These are phyloP conservation scores for Muntiacus reevesi DNA, from an alignment of 2,113 vertebrate genomes.

Conservation along the genomic window DNA sequence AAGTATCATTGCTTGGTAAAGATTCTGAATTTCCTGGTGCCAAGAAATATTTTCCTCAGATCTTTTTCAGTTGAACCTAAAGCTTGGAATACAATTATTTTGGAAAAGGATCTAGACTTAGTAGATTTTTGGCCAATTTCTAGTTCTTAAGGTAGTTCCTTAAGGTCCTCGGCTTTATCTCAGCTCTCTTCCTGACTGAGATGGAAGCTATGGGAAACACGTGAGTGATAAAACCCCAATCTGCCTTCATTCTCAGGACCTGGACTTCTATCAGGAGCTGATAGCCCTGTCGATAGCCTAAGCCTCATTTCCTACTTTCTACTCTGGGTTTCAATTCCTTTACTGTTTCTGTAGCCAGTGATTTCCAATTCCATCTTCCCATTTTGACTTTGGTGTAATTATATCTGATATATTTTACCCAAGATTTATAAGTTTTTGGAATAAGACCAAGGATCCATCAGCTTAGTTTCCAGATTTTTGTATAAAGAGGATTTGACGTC, in stretches of 20 bases:
- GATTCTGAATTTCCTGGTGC: background rate
- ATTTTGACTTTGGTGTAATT: background rate
- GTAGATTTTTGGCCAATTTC: background rate
- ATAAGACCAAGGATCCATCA: background rate
- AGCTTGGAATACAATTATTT: background rate
- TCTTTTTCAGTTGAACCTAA: background rate
- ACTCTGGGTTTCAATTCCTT: background rate
- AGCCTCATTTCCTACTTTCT: background rate
- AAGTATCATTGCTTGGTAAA: background rate
- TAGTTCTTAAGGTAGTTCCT: background rate
- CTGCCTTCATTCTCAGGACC: background rate
- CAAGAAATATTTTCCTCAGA: background rate
- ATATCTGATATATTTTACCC: background rate
- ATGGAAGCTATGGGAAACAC: background rate
- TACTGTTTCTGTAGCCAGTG: background rate
- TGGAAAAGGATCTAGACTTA: background rate
- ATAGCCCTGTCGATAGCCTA: background rate
- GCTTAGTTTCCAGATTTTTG: background rate
- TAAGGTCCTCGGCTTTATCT: background rate
- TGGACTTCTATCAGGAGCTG: background rate
- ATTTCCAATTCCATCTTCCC: background rate
- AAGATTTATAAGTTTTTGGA: slow-evolving; percentile 4
- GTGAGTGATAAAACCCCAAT: background rate
- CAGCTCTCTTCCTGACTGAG: background rate
- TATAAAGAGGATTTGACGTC: background rate